Evolutionary conservation across 2,888 invertebrate species (phyloP).

Genomic region (Lasioglossum vierecki): DNA sequence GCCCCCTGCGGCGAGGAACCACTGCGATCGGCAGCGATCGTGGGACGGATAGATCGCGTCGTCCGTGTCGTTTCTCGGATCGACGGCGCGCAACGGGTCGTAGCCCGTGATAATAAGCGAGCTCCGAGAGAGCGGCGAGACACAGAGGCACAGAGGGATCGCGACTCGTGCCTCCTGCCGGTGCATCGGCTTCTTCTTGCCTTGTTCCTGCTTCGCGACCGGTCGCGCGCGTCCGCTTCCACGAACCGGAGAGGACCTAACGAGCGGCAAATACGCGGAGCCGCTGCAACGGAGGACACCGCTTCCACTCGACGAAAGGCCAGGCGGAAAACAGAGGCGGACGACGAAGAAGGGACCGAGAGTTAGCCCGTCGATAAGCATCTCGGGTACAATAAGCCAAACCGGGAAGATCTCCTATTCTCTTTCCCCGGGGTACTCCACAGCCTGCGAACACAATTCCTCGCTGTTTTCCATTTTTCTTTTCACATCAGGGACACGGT

Average conservation of each 20-base stretch:
- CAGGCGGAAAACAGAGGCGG: background rate
- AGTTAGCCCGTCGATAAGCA: conserved; percentile 58
- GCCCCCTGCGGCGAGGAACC: conserved; percentile 10
- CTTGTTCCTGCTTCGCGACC: conserved; percentile 42
- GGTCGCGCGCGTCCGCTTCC: conserved; percentile 57
- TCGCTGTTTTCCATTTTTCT: background rate
- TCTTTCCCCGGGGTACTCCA: background rate
- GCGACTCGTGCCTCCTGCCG: conserved; percentile 15
- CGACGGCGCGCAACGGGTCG: background rate
- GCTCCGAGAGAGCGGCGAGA: background rate
- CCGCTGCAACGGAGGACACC: conserved; percentile 1
- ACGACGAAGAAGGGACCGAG: conserved; percentile 13
- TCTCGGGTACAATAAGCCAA: conserved; percentile 62
- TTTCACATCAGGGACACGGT: background rate
- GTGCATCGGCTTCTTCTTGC: conserved; percentile 27
- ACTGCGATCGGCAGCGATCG: background rate
- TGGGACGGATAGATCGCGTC: background rate
- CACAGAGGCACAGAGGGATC: background rate
- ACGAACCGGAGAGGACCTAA: conserved; percentile 68
- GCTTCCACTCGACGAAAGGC: background rate
- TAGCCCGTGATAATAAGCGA: background rate
- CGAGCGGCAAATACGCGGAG: conserved; percentile 34
- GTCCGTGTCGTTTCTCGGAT: background rate
- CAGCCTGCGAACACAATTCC: background rate
- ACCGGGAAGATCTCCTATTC: conserved; percentile 16